Evolutionary conservation across 1,140 invertebrate genomes (phyloP), one percentile per base, ranked within the genome.

Genomic region (Potamilus streckersoni): DNA sequence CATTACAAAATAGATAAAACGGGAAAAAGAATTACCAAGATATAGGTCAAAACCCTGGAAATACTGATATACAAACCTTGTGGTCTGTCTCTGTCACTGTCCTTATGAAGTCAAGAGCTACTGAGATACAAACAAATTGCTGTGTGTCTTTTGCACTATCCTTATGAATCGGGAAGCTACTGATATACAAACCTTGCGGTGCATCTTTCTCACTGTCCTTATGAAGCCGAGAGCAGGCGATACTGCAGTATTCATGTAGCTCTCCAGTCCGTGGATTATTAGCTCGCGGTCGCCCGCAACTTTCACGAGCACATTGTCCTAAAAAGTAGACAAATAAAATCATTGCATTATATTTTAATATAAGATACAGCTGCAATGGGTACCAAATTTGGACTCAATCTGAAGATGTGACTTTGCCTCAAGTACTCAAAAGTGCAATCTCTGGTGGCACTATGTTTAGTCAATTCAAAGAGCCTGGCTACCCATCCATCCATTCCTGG

Each of bases 231-330:
- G 84, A 88, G 79, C 92, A 92, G 27, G 87, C 78, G n/a, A 91
- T 82, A 80, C 91, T 92, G 80, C 92, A 93, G 83, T 89, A 91
- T 16, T 91, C 88, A 77, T 93, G 92, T 13, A 90, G 80, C 27
- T 88, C 85, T 59, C 91, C 90, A 12, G 91, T 92, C 19, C 91
- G 82, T n/a, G 91, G 90, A 81, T 92, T 92, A 38, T 88, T 82
- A 15, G 89, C 92, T 74, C 90, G 80, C 0, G 89, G 89, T 74
- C 87, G 84, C 16, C 73, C 84, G 73, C 92, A 92, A 14, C 86
- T 88, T 63, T 84, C 78, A 20, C 89, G 70, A 23, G 77, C 73
- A 88, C 91, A 91, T 58, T 82, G 81, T 61, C 80, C 85, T 85
- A 15, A 20, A 73, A 61, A 57, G 23, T 56, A 69, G 58, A 20